Conservation (phyloP, 2,797 vertebrate genomes). For the Spinibarbus caldwelli region DNA sequence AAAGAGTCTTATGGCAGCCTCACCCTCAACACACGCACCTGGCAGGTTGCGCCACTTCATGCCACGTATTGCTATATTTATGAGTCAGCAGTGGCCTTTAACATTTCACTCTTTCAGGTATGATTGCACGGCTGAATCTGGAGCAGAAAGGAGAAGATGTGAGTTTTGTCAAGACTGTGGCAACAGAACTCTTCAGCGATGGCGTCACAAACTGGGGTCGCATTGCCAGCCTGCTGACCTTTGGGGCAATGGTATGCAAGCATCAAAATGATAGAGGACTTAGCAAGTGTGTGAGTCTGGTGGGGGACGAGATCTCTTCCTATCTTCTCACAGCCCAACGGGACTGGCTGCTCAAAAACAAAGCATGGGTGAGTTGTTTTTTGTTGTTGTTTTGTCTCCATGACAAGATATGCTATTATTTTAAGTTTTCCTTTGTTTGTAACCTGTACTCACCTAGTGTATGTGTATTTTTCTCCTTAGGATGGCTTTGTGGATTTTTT, state of each 20-base stretch:
- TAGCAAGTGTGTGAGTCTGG: conserved; percentile 72
- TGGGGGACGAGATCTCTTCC: conserved; percentile 81
- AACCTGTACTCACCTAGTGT: background rate
- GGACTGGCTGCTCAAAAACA: conserved; percentile 90
- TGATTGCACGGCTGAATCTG: conserved; percentile 82
- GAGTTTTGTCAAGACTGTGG: conserved; percentile 75
- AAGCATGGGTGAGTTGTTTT: conserved; percentile 85
- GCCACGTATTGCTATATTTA: conserved; percentile 19
- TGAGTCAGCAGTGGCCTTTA: background rate
- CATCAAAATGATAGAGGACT: conserved; percentile 77
- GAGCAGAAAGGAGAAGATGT: conserved; percentile 75
- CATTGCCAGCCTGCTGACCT: conserved; percentile 86
- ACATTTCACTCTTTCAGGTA: conserved; percentile 74
- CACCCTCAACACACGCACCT: background rate
- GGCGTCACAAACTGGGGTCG: conserved; percentile 93
- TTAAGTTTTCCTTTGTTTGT: background rate
- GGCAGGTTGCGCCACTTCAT: conserved; percentile 22
- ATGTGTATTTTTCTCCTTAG: conserved; percentile 67
- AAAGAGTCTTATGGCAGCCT: background rate
- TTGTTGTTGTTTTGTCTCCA: too few relatives aligned
- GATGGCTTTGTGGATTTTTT: conserved; percentile 95
- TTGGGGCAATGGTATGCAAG: conserved; percentile 85
- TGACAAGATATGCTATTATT: too few relatives aligned
- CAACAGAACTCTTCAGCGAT: conserved; percentile 82
- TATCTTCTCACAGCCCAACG: conserved; percentile 83